These are phyloP conservation scores for Zaprionus lachaisei DNA, from an alignment of 1,140 invertebrate genomes.

Conservation along the genomic window DNA sequence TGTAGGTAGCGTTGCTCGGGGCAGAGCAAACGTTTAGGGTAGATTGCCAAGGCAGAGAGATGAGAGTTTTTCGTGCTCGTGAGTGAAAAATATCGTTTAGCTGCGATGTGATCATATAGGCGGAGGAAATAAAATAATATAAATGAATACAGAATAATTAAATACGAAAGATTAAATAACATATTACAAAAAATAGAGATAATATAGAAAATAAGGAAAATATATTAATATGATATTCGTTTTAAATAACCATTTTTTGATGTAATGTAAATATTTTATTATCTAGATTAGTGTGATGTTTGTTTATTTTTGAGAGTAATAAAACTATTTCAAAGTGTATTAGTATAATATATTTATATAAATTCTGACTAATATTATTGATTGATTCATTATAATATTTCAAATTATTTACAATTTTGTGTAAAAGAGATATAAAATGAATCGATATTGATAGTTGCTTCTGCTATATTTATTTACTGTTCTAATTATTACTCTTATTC, in stretches of 20 bases:
- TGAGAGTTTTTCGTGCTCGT: constrained; percentile 31
- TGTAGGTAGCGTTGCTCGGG: constrained; percentile 11
- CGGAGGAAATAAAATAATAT: neutral
- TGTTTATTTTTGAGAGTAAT: neutral
- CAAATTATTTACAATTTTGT: neutral
- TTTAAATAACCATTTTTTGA: neutral
- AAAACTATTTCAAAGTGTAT: neutral
- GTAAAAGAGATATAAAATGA: neutral
- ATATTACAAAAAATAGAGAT: neutral
- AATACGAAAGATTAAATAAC: neutral
- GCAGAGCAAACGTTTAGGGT: constrained; percentile 27
- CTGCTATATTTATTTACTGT: constrained; percentile 1
- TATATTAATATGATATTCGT: too few species aligned
- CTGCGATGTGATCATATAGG: neutral
- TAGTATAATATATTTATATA: neutral
- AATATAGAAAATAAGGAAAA: neutral
- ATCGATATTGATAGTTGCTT: neutral
- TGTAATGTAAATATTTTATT: too few species aligned
- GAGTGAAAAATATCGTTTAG: neutral
- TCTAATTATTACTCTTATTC: neutral
- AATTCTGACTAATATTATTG: neutral
- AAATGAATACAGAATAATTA: neutral
- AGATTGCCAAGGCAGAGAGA: constrained; percentile 22
- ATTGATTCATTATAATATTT: neutral
- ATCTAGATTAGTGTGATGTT: too few species aligned